These are phyloP conservation scores for Phymatocera aterrima DNA, from an alignment of 2,888 invertebrate genomes.

Conservation along the genomic window DNA sequence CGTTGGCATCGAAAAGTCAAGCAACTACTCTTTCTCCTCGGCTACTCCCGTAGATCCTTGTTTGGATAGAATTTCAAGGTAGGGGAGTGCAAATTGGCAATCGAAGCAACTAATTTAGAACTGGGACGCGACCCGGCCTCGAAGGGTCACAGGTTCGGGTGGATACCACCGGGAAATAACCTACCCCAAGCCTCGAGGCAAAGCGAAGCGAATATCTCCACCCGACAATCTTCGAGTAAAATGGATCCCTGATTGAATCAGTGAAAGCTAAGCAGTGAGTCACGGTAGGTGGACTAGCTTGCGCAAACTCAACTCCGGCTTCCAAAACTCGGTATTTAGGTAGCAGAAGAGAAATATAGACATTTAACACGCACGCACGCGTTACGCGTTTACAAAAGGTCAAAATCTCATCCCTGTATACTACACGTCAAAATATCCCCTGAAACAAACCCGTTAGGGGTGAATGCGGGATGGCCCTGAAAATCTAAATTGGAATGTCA, in stretches of 20 bases:
- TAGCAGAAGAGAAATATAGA: neutral
- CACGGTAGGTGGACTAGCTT: constrained; percentile 27
- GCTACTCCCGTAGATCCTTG: neutral
- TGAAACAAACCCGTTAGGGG: neutral
- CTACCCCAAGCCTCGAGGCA: constrained; percentile 69
- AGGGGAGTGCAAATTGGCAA: constrained; percentile 42
- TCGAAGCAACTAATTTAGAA: constrained; percentile 46
- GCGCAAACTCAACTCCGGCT: neutral
- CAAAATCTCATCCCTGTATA: neutral
- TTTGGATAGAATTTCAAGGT: constrained; percentile 37
- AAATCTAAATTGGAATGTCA: constrained; percentile 15
- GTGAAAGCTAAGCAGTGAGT: constrained; percentile 13
- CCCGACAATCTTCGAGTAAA: constrained; percentile 45
- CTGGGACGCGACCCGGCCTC: constrained; percentile 44
- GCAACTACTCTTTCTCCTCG: neutral
- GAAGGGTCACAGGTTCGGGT: constrained; percentile 39
- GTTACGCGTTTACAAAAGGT: neutral
- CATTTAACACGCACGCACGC: neutral
- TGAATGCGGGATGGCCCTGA: neutral
- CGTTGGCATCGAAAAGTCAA: neutral
- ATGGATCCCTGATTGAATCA: constrained; percentile 43
- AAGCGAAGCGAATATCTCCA: constrained; percentile 53
- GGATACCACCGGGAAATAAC: constrained; percentile 54
- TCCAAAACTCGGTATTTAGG: constrained; percentile 9
- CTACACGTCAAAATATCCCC: constrained; percentile 5